Evolutionary conservation across 2,888 invertebrate genomes (phyloP), one percentile per base, ranked within the genome.

Genomic region (Archips xylosteana): DNA sequence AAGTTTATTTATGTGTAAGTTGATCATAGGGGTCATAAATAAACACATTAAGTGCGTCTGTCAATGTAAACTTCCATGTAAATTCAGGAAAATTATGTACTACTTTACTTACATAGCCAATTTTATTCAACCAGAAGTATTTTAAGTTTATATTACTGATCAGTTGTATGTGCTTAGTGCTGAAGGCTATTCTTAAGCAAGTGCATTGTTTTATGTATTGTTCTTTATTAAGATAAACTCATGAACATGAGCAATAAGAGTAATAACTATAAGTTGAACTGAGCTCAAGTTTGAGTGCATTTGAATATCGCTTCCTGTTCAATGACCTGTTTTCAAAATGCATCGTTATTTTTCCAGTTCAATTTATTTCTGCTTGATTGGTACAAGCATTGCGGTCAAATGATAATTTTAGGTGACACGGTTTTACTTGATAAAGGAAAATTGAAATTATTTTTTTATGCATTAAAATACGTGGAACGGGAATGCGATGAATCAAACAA

Each of bases 221-320:
- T n/a, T 49, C 3, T n/a, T n/a, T 23, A 23, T 23, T 49, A 9
- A 54, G 54, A 54, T 54, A 54, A 54, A 15, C 59, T 6, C 39
- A 39, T 59, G 12, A 59, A 59, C 34, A 12, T 32, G 12, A 34
- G 32, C 12, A 42, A 42, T 45, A 65, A 74, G 12, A 13, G 32
- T 12, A 42, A 42, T 45, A 65, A 74, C 12, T 74, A 47, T 34
- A 65, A 74, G n/a, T 70, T 59, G 36, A 57, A 23, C 62, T 59
- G 15, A 45, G 45, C 15, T 51, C 45, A 70, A 74, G 60, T 49
- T 64, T 6, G 23, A 34, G 75, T 71, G 76, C 71, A 74, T 72
- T 70, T 70, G 74, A 81, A 80, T 82, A 81, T 75, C 71, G 79
- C 80, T 87, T 89, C 84, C 86, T 86, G 85, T 82, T 79, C 80